phyloP scores from a whole-genome alignment of 2,113 vertebrate genomes.

The Callionymus lyra region DNA sequence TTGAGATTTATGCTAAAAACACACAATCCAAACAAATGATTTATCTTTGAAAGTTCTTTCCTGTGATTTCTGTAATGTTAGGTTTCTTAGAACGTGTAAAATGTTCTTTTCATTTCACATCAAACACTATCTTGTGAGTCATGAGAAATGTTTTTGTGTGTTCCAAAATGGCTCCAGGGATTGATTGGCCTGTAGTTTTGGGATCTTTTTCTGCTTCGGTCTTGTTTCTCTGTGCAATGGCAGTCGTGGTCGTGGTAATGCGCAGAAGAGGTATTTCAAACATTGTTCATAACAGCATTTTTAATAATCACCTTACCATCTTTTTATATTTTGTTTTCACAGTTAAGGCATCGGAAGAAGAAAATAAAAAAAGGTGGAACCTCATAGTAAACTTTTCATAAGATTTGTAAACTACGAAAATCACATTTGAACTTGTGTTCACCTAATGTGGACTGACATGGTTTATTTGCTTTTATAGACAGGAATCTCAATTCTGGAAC shows the following conservation, averaged over 20 bases:
- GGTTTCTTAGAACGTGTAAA: no score
- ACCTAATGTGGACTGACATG: no score
- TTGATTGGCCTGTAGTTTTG: constrained; percentile 59
- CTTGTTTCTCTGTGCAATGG: constrained; percentile 47
- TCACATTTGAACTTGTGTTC: no score
- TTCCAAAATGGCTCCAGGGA: constrained; percentile 7
- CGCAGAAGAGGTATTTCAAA: constrained; percentile 49
- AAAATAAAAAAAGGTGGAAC: constrained; percentile 55
- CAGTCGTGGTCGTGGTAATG: constrained; percentile 21
- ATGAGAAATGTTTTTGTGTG: neutral
- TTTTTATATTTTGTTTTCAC: neutral
- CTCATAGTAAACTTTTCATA: neutral
- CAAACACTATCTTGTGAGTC: no score
- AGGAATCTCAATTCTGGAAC: constrained; percentile 58
- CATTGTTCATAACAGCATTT: neutral
- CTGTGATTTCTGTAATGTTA: no score
- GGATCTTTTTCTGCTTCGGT: constrained; percentile 53
- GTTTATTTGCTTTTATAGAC: constrained; percentile 27
- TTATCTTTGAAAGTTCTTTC: no score
- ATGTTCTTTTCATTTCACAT: no score
- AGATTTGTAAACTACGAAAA: no score
- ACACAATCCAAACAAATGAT: no score
- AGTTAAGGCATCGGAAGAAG: constrained; percentile 47
- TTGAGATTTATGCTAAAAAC: no score
- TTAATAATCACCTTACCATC: no score